Evolutionary conservation across 2,888 invertebrate species (phyloP), one percentile per base, ranked within the genome.

Genomic region (Onthophagus sagittarius): DNA sequence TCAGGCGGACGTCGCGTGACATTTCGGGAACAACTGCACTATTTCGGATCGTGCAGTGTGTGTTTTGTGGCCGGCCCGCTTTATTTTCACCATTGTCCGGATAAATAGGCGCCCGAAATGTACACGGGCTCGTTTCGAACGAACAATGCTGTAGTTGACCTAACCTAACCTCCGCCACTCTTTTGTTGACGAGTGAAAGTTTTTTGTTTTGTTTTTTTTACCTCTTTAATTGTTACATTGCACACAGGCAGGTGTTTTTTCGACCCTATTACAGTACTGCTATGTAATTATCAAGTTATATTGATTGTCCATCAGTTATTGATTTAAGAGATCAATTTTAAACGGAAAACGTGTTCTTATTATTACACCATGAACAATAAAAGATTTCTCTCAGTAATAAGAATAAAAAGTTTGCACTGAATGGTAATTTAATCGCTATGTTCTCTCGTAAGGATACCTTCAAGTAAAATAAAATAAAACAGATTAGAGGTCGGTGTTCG

Each of bases 1-100:
- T 80, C 79, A 75, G 75, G 72, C 67, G 32, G 67, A 67, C 67
- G 67, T 76, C 74, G 72, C 76, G 75, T 76, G 74, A 76, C 77
- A 72, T 75, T 72, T 71, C 62, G 32, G 53, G 73, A 74, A 76
- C 74, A 74, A 72, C 72, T 64, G 64, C 63, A 72, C 72, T 72
- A 72, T 64, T 71, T 64, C 65, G 33, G 64, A 32, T 32, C 67
- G 67, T 23, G 15, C 23, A n/a, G 67, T 67, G 67, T 64, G 64
- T 67, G 63, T 63, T 39, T 64, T 64, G 64, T 72, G 72, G 70
- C 32, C 67, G 67, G 31, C 9, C 39, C 39, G 39, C 39, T 53
- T 72, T 72, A 64, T 72, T 72, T 70, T 62, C 70, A 62, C 70
- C 70, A 62, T 70, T 70, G 70, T 70, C 32, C 63, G 64, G 67